Conservation (phyloP, 2,113 vertebrate species). For the Aegithalos caudatus region DNA sequence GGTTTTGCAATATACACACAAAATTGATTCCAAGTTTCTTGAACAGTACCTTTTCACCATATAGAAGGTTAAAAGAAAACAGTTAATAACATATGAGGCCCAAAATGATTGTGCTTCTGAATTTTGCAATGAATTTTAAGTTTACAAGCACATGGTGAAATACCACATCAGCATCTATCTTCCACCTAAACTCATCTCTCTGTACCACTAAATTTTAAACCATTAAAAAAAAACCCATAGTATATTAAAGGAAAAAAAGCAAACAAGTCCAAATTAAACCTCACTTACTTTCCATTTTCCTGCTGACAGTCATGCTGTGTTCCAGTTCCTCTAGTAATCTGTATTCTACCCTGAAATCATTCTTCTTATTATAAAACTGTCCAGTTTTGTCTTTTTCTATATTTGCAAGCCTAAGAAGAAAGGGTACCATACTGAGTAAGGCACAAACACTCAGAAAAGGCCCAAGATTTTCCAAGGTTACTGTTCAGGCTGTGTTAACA, state of each 20-base stretch:
- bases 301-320: conserved; percentile 71
- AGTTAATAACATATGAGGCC: not conserved
- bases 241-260: not conserved
- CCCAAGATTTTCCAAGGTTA: not conserved
- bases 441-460: not conserved
- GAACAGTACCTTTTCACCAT: not conserved
- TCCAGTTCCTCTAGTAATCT: conserved; percentile 80
- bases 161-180: not conserved
- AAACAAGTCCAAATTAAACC: not conserved
- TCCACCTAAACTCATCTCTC: not conserved
- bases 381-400: conserved; percentile 81
- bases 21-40: not conserved
- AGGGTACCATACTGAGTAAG: not conserved
- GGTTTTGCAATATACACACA: not conserved
- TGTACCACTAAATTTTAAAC: not conserved
- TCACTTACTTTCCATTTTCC: conserved; percentile 81
- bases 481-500: not conserved
- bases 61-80: not conserved
- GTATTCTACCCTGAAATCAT: conserved; percentile 73
- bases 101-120: not conserved
- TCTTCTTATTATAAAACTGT: conserved; percentile 77
- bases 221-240: not conserved
- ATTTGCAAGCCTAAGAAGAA: conserved; percentile 78
- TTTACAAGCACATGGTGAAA: not conserved
- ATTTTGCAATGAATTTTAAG: not conserved